Base-by-base conservation (phyloP, 2,888 invertebrate genomes). In the Mythimna vitellina region DNA sequence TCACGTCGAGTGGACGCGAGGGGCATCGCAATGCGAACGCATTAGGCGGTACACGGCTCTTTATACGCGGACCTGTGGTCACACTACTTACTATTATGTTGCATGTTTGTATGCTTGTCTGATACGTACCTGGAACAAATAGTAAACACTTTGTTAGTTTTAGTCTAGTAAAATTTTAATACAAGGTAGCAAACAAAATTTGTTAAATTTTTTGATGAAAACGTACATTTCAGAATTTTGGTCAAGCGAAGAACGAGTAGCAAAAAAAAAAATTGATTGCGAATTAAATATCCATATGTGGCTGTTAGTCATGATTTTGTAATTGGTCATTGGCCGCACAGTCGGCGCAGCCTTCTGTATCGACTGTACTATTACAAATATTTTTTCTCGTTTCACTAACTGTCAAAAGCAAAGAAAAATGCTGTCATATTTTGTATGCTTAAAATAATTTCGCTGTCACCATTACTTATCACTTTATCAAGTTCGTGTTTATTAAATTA, bases 1-100 rank as follows among this genome's bases (percentile, higher is more conserved):
- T 89, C 93, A 92, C 92, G 92, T 93, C 88, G 67, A 64, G 65
- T 67, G 82, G 76, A 91, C 90, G 90, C 87, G 88, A 65, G 68
- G 70, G 72, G 92, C 89, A 92, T 93, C 65, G 78, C 86, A 91
- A 93, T 90, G 85, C 75, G 71, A 72, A 81, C 83, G 53, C 73
- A 73, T 79, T 82, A 78, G 70, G 60, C 72, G 73, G 60, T 62
- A 77, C 73, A 67, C 51, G 76, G 51, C 70, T 79, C 76, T 83
- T 76, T 76, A 73, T 54, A 77, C 54, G 14, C 65, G 51, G 61
- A 66, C 65, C 58, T 72, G 72, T 83, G 76, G 83, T 83, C 81
- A 75, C 75, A 79, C 73, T 81, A 78, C 85, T 84, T 74, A 83
- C 81, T 60, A 71, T 69, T 54, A 82, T 32, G 72, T 70, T 68